Evolutionary conservation across 2,797 vertebrate genomes (phyloP).

Genomic region (Sebastes matsubarae): DNA sequence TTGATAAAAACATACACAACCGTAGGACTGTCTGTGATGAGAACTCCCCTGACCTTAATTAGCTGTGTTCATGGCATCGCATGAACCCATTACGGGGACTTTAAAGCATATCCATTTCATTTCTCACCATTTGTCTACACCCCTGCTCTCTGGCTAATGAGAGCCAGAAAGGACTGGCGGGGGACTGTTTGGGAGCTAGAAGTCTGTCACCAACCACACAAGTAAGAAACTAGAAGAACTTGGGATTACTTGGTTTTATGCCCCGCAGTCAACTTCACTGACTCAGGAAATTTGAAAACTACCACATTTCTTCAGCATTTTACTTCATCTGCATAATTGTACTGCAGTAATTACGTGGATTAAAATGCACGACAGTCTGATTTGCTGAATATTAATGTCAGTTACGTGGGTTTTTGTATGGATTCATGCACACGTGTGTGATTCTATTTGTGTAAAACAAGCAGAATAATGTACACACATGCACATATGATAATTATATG

Average conservation of each 20-base stretch:
- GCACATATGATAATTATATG: not conserved
- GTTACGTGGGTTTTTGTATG: not conserved
- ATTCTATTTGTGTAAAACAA: conserved; percentile 12
- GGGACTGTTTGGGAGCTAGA: conserved; percentile 27
- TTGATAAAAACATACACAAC: conserved; percentile 75
- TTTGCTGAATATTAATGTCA: conserved; percentile 30
- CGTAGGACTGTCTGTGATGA: conserved; percentile 62
- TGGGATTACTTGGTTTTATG: conserved; percentile 36
- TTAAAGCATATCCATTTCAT: conserved; percentile 82
- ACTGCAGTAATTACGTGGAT: conserved; percentile 58
- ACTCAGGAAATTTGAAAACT: conserved; percentile 22
- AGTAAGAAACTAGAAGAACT: conserved; percentile 39
- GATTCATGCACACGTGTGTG: not conserved
- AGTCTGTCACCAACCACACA: conserved; percentile 23
- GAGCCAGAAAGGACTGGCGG: conserved; percentile 49
- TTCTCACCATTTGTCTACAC: conserved; percentile 77
- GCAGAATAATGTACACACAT: not conserved
- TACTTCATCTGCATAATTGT: conserved; percentile 33
- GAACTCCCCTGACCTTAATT: conserved; percentile 82
- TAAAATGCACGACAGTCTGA: conserved; percentile 37
- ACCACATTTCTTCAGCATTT: conserved; percentile 37
- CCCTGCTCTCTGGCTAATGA: conserved; percentile 73
- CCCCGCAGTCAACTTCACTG: conserved; percentile 47
- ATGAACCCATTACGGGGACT: conserved; percentile 81
- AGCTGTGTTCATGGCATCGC: conserved; percentile 75